Evolutionary conservation across 2,113 vertebrate species (phyloP).

Genomic region (Ciconia boyciana): DNA sequence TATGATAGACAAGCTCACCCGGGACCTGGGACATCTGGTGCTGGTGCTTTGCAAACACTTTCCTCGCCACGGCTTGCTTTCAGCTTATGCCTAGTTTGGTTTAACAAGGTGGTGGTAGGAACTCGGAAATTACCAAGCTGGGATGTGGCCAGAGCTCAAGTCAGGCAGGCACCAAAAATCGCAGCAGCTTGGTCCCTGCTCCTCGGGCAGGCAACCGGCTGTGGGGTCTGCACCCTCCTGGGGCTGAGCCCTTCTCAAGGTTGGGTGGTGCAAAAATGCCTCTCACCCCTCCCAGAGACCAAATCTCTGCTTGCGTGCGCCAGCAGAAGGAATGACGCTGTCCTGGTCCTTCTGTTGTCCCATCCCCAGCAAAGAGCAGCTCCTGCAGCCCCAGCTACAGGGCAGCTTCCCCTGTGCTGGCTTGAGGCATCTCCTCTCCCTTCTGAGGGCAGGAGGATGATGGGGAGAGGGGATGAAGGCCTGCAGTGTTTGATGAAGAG

Average conservation of each 20-base stretch:
- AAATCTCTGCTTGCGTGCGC: no score
- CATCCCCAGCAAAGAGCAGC: not conserved
- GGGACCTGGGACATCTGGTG: not conserved
- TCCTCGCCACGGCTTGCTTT: not conserved
- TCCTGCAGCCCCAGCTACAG: accelerated
- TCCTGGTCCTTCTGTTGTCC: accelerated
- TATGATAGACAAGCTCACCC: not conserved
- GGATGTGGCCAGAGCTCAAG: not conserved
- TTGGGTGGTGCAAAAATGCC: not conserved
- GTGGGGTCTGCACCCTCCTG: not conserved
- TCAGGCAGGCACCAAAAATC: not conserved
- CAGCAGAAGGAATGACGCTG: not conserved
- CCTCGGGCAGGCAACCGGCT: accelerated
- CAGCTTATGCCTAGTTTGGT: not conserved
- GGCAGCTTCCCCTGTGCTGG: not conserved
- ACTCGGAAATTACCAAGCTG: not conserved
- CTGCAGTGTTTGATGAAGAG: not conserved
- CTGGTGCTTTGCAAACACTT: not conserved
- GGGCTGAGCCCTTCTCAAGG: not conserved
- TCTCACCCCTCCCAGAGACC: not conserved
- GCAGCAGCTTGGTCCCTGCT: not conserved
- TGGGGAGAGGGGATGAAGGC: not conserved
- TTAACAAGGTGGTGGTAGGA: not conserved
- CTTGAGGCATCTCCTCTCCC: not conserved
- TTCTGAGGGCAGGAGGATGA: not conserved